Base-by-base conservation (phyloP, 2,113 vertebrate genomes). In the Gnathonemus longibarbis region DNA sequence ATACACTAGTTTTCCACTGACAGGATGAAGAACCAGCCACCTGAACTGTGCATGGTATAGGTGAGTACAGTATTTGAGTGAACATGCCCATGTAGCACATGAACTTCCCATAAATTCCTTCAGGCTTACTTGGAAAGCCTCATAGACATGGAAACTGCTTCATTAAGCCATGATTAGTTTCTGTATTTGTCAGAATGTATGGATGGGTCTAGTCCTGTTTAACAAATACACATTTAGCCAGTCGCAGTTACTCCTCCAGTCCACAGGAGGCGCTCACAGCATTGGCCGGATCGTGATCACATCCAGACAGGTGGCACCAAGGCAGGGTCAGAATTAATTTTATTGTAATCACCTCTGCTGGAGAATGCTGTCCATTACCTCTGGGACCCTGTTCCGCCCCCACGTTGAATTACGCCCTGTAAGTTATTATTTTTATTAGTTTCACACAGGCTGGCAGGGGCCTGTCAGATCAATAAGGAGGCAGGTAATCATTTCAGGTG, bases 401-500 rank as follows among this genome's bases (percentile, higher is more conserved):
- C 31, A 17, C 5, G 1, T 35, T 80, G 35, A 80, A 39, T 80
- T 80, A 80, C 2, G 6, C 39, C 74, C 35, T 4, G 5, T 80
- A 80, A 42, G 74, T 80, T 77, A 19, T 42, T 19, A 39, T 77
- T 77, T 77, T 77, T 56, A 39, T 77, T 39, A 77, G 70, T 77
- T 31, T 77, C 31, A 17, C 84, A n/a, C 17, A 9, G 39, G 83
- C 45, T 46, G 46, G 45, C 66, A 84, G 17, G 3, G 46, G 19
- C 46, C 24, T 85, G 46, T 45, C 45, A 39, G 19, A 84, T 46
- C 21, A 84, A 46, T 42, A 46, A 84, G 39, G 42, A 84, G 39
- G 21, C 42, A 84, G 21, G 80, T 84, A 46, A 85, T 85, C 83
- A 85, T 85, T 85, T 85, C 83, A 85, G 42, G 42, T 85, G 42